These are phyloP conservation scores for Podargus strigoides DNA, from an alignment of 2,797 vertebrate species.

Conservation along the genomic window DNA sequence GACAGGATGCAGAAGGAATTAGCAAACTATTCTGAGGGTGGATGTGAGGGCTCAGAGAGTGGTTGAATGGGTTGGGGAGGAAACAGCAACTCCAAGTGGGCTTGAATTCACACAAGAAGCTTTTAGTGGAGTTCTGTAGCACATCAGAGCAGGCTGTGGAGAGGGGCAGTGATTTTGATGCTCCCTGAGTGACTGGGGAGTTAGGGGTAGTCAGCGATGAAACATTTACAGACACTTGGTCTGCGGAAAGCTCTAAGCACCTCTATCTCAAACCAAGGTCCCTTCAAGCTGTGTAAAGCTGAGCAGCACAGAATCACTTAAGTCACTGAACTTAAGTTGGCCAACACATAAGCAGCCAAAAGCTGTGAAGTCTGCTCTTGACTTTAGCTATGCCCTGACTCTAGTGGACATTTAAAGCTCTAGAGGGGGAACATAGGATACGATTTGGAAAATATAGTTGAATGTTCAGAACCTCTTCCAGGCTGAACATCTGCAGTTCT, in stretches of 20 bases:
- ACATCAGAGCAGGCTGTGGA: neutral
- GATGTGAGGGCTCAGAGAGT: neutral
- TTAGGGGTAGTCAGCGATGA: neutral
- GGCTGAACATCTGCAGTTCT: neutral
- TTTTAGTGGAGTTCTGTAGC: neutral
- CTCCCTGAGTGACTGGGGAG: neutral
- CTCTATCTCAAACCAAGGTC: neutral
- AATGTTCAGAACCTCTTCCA: neutral
- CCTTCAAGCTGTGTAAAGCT: neutral
- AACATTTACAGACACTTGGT: neutral
- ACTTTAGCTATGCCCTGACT: neutral
- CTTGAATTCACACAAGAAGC: neutral
- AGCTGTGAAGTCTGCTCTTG: neutral
- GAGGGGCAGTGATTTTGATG: neutral
- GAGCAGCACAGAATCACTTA: neutral
- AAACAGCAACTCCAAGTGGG: neutral
- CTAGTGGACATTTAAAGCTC: neutral
- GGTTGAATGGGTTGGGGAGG: neutral
- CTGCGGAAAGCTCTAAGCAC: neutral
- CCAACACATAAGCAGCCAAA: neutral
- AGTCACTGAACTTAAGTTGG: fast-evolving
- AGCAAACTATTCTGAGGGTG: neutral
- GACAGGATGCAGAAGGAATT: neutral
- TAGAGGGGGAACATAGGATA: neutral
- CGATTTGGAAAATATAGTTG: neutral